phyloP scores from a whole-genome alignment of 2,113 vertebrate genomes.

The Hystrix brachyura region DNA sequence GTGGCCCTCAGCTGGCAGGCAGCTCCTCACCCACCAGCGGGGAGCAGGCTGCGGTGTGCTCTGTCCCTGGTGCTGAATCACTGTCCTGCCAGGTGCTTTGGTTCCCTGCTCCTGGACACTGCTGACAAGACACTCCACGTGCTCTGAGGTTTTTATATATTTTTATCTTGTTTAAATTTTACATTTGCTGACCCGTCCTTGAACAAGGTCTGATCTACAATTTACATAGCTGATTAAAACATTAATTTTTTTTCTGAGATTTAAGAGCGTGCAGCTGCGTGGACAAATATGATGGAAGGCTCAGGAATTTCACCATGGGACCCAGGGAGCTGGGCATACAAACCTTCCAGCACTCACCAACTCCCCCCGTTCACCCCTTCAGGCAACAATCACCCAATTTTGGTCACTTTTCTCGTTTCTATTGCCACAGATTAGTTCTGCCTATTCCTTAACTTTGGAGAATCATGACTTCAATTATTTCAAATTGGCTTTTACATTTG shows the following conservation, averaged over 20 bases:
- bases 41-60: too few relatives aligned
- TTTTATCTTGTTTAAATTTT: not conserved
- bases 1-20: too few relatives aligned
- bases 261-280: not conserved
- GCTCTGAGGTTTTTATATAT: not conserved
- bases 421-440: not conserved
- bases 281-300: not conserved
- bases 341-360: not conserved
- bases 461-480: conserved; percentile 13
- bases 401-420: not conserved
- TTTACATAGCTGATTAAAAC: not conserved
- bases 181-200: not conserved
- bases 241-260: not conserved
- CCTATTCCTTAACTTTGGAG: conserved; percentile 6
- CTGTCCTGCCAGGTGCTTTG: not conserved
- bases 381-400: not conserved
- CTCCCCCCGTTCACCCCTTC: too few relatives aligned
- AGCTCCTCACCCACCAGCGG: too few relatives aligned
- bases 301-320: not conserved
- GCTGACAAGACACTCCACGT: not conserved
- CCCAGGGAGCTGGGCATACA: not conserved
- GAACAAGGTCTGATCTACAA: not conserved
- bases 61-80: conserved; percentile 70
- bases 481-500: not conserved
- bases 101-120: not conserved